Conservation (phyloP, 2,113 vertebrate genomes). For the Pyxicephalus adspersus region DNA sequence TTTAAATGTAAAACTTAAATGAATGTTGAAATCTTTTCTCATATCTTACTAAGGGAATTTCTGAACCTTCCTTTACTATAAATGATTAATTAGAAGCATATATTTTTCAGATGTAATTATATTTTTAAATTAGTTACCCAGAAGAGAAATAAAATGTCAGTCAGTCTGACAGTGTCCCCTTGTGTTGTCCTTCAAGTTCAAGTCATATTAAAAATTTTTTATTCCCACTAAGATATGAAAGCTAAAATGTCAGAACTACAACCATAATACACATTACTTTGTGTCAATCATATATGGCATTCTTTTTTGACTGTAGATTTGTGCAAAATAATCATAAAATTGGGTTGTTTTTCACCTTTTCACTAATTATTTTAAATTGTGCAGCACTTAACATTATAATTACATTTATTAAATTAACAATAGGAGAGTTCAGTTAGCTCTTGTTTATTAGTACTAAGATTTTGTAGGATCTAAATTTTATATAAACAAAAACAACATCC, state of each 20-base stretch:
- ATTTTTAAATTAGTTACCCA: slow-evolving; percentile 38
- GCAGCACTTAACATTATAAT: too few species aligned
- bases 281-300: too few species aligned
- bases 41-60: neutral
- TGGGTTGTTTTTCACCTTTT: too few species aligned
- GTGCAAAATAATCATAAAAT: too few species aligned
- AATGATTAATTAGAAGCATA: slow-evolving; percentile 43
- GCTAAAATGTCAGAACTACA: neutral
- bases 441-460: too few species aligned
- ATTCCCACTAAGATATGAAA: neutral
- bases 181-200: slow-evolving; percentile 23
- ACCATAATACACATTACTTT: too few species aligned
- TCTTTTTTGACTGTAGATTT: too few species aligned
- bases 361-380: too few species aligned
- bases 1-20: neutral
- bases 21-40: neutral
- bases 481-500: too few species aligned
- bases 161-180: slow-evolving; percentile 18
- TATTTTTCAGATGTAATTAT: slow-evolving; percentile 52
- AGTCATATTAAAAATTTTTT: neutral
- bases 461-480: too few species aligned
- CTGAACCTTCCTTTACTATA: slow-evolving; percentile 22
- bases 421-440: too few species aligned
- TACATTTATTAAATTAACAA: too few species aligned
- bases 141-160: slow-evolving; percentile 39